Evolutionary conservation across 2,888 invertebrate species (phyloP), one percentile per base, ranked within the genome.

Genomic region (Schizotus pectinicornis): DNA sequence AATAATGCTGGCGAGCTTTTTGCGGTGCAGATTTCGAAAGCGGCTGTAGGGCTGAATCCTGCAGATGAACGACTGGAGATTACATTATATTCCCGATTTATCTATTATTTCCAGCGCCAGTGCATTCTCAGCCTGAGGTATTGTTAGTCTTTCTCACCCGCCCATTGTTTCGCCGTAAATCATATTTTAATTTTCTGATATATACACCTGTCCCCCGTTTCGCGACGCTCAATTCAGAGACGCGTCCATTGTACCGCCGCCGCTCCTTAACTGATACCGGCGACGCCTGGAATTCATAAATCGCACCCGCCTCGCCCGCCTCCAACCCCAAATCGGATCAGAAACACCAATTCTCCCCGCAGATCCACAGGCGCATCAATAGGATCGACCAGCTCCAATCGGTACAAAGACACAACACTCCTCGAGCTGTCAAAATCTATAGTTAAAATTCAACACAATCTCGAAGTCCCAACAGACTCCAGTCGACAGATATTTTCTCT

Each of bases 31-130:
- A 74, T 74, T 71, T 70, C 67, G 69, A 69, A 73, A 65, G 71
- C 71, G 52, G 70, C 68, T 71, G 22, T 22, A 65, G 63, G 69
- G 69, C 69, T 68, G 72, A 73, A 71, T 69, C 68, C 69, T 65
- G 58, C 69, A 73, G 74, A 74, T 74, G 73, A 72, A 73, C 70
- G 67, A 71, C 66, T 67, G 60, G 57, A 71, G 74, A 75, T 75
- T 72, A 68, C 72, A 74, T 74, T 74, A 73, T 74, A 73, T 70
- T 69, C 73, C 66, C 71, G 70, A 71, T 70, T 73, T 73, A 72
- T 73, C 73, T 72, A 70, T 72, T 70, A 72, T 71, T 71, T 72
- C 68, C 68, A 70, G 67, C 68, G 66, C 68, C 67, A 67, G 67
- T 70, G 71, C 71, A 68, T 72, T 73, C 69, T 68, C 70, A 65